A percentile compares a stretch with the other conserved stretches of the same genome.
Evolutionary conservation across 1,140 invertebrate species (phyloP).

Genomic region (Eriocheir sinensis): DNA sequence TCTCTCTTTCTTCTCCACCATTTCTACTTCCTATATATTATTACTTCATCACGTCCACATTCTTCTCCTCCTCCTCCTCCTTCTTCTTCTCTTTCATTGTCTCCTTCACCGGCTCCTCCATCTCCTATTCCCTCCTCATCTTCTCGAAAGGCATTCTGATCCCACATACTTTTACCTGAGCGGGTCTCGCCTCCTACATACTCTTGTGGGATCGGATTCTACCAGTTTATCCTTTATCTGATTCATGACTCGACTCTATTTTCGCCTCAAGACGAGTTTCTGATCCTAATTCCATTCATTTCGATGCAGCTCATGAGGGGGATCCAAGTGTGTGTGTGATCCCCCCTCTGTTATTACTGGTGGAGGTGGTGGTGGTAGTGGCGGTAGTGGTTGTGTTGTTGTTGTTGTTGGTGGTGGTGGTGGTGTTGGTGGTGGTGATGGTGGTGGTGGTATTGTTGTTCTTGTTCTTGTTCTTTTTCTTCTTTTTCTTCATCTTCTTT

Average conservation of each 20-base stretch:
- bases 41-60: too few relatives aligned
- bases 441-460: neutral
- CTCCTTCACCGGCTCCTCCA: too few relatives aligned
- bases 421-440: neutral
- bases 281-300: too few relatives aligned
- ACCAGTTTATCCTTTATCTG: neutral
- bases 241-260: neutral
- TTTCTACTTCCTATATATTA: neutral
- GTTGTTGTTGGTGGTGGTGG: neutral
- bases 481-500: neutral
- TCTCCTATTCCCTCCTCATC: neutral
- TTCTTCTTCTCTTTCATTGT: neutral
- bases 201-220: neutral
- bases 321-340: too few relatives aligned
- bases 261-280: neutral
- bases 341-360: too few relatives aligned
- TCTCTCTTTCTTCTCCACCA: neutral
- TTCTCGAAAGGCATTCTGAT: neutral
- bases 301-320: too few relatives aligned
- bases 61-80: neutral
- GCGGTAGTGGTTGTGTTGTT: too few relatives aligned
- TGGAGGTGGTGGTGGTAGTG: too few relatives aligned
- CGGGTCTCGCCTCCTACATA: neutral
- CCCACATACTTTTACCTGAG: neutral
- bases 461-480: neutral